A percentile compares a stretch with the other conserved stretches of the same genome.
Evolutionary conservation across 2,797 vertebrate genomes (phyloP).

Genomic region (Gymnocypris eckloni): DNA sequence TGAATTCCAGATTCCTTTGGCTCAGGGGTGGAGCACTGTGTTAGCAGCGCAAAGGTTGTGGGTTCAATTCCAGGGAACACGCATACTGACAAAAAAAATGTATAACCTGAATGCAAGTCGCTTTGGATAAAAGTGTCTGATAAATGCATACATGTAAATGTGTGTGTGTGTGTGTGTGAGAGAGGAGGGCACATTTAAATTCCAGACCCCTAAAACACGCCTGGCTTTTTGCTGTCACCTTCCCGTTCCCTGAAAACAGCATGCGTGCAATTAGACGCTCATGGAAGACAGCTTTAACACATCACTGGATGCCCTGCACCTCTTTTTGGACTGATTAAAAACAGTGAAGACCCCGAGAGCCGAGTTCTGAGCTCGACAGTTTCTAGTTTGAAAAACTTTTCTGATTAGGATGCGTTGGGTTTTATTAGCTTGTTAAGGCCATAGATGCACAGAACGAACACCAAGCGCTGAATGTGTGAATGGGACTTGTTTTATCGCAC

Average conservation of each 20-base stretch:
- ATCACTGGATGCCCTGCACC: constrained; percentile 7
- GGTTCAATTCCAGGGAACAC: too few relatives aligned
- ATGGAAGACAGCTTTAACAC: constrained; percentile 45
- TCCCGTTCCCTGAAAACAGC: constrained; percentile 50
- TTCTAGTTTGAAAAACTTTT: not conserved
- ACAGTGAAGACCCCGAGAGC: not conserved
- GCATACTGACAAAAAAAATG: too few relatives aligned
- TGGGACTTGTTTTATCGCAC: not conserved
- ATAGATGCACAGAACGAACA: not conserved
- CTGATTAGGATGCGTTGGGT: not conserved
- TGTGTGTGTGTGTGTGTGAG: not conserved
- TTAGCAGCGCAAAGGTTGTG: too few relatives aligned
- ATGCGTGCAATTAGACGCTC: constrained; percentile 56
- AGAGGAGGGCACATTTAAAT: constrained; percentile 53
- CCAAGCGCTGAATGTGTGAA: not conserved
- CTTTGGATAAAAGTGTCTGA: too few relatives aligned
- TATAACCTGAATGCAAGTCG: too few relatives aligned
- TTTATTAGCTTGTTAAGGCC: not conserved
- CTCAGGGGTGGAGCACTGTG: too few relatives aligned
- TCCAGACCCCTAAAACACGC: constrained; percentile 35
- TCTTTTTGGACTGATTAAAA: constrained; percentile 8
- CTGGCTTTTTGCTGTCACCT: constrained; percentile 59
- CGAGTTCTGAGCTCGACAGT: not conserved
- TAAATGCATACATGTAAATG: too few relatives aligned
- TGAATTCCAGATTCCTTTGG: not conserved